Evolutionary conservation across 1,140 invertebrate genomes (phyloP).

Genomic region (Polyergus mexicanus): DNA sequence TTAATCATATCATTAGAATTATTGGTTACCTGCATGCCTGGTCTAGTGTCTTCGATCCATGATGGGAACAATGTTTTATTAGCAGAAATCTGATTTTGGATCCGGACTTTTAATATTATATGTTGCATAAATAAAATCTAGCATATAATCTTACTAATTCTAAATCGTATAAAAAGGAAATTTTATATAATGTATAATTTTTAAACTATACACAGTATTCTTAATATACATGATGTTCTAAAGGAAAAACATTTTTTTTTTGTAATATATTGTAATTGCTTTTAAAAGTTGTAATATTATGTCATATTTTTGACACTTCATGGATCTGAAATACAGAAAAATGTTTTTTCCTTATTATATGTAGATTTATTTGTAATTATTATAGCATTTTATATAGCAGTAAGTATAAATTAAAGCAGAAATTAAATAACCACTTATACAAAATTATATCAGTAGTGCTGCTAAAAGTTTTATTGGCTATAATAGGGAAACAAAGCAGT

Average conservation of each 20-base stretch:
- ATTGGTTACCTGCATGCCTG: too few species aligned
- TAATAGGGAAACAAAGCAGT: constrained; percentile 5
- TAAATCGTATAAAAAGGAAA: background rate
- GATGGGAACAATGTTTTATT: background rate
- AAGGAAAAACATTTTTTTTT: background rate
- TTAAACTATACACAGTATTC: background rate
- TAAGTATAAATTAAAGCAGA: constrained; percentile 11
- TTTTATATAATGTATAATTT: constrained; percentile 1
- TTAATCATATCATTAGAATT: too few species aligned
- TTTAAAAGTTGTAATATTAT: background rate
- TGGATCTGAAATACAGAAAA: constrained; percentile 54
- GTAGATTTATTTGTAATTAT: background rate
- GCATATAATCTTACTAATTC: background rate
- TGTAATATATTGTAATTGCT: background rate
- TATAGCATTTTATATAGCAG: background rate
- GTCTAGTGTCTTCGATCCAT: too few species aligned
- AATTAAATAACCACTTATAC: constrained; percentile 15
- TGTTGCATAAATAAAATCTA: background rate
- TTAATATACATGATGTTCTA: background rate
- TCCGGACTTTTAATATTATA: background rate
- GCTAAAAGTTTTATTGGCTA: constrained; percentile 38
- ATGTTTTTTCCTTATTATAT: constrained; percentile 15
- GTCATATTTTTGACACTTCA: background rate
- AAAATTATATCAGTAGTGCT: constrained; percentile 13
- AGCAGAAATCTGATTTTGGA: background rate